A percentile compares a stretch with the other conserved stretches of the same genome.
phyloP scores from a whole-genome alignment of 2,888 invertebrate species.

The Troglohyphantes excavatus region DNA sequence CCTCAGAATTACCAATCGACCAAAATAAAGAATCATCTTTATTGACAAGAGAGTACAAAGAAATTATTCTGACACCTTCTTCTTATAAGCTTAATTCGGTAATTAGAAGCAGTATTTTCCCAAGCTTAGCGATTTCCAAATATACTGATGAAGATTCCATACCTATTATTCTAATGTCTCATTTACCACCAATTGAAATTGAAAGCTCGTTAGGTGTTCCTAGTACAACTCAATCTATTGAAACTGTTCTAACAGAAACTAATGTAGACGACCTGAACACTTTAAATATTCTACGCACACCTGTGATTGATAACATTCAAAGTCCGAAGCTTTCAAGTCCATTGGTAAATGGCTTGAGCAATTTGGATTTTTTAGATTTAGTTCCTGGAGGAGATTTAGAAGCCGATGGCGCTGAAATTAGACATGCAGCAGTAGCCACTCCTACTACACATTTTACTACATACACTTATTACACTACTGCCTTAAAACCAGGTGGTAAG shows the following conservation, averaged over 20 bases:
- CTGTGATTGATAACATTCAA: background rate
- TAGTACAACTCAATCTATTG: background rate
- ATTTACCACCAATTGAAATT: background rate
- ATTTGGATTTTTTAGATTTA: slow-evolving; percentile 16
- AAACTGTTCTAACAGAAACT: background rate
- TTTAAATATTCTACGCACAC: slow-evolving; percentile 4
- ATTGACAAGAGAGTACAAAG: background rate
- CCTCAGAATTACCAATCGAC: too few relatives aligned
- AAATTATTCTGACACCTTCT: too few relatives aligned
- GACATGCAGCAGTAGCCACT: slow-evolving; percentile 37
- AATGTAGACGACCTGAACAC: background rate
- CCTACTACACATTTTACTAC: slow-evolving; percentile 72
- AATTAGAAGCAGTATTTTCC: background rate
- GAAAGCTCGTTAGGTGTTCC: background rate
- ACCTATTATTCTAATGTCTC: background rate
- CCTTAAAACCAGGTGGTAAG: slow-evolving; percentile 92
- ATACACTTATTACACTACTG: slow-evolving; percentile 81
- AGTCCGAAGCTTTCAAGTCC: background rate
- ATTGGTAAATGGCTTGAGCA: background rate
- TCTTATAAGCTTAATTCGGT: too few relatives aligned
- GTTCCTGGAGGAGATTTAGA: slow-evolving; percentile 47
- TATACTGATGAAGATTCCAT: background rate
- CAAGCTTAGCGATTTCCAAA: background rate
- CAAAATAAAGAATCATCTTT: background rate
- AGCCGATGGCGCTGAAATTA: slow-evolving; percentile 66